Base-by-base conservation (phyloP, 2,113 vertebrate species). In the Channa argus region DNA sequence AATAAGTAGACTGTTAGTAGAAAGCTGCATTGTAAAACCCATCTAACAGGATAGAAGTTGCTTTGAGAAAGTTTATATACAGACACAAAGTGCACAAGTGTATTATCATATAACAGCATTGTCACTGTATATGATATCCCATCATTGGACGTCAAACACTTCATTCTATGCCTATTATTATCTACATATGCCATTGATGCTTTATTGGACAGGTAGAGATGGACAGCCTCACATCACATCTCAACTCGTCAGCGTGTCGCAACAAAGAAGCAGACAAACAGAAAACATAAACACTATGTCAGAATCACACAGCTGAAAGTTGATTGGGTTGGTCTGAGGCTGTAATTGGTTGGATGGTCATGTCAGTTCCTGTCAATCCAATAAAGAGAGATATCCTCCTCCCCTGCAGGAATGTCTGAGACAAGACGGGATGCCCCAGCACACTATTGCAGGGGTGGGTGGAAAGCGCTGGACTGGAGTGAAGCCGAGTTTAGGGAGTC, bases 81-180 rank as follows among this genome's bases (percentile, higher is more conserved):
- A 61, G 51, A 82, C 68, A 89, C 11, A 33, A 39, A 81, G 38
- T 83, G 71, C 88, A 92, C 92, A 86, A 89, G 70, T 38, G 13
- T 45, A 36, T 77, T 14, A 86, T 92, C 92, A 93, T 93, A 92
- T 93, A 76, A 56, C 91, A 86, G 88, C 63, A 34, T n/a, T 9
- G 24, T 53, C 3, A 11, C 90, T 82, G 88, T 83, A 93, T 92
- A 92, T 92, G 91, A 93, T 88, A 63, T 33, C 55, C 85, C 77
- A 77, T 85, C 80, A 81, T 59, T 63, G 51, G 63, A 77, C 74
- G 85, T 77, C 36, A 34, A 56, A 77, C 63, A 68, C 39, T 51
- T 81, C 34, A 41, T 36, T 75, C 75, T 84, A 80, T 0, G 24
- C 66, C 80, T 34, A 69, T 71, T 77, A 77, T 54, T 13, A 52